Base-by-base conservation (phyloP, 2,797 vertebrate genomes). In the Stomatorhinus walkeri region DNA sequence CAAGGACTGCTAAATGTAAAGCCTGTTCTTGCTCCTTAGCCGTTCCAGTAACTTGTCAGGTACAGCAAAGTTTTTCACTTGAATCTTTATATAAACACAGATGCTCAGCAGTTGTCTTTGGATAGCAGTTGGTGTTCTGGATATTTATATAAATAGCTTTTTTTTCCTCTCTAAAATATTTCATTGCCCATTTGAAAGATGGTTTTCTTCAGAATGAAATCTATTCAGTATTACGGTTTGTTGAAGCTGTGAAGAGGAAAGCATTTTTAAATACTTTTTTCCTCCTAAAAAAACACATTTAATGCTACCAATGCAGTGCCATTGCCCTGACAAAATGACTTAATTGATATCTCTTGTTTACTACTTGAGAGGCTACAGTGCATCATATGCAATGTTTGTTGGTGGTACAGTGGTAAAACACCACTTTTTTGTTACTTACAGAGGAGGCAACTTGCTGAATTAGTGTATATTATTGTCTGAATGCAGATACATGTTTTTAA, bases 241-340 rank as follows among this genome's bases (percentile, higher is more conserved):
- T 94, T 94, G 89, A 95, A 95, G 92, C 94, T 95, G 94, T 95
- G 94, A 96, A 94, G 92, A 91, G 68, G 91, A 93, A 94, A 92
- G 91, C 93, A 91, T 91, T 93, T 94, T 93, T 83, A 46, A 49
- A 52, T 52, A 68, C 12, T 87, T 10, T 59, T 52, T 79, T 51
- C 89, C 68, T 89, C 90, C 90, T 81, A 85, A 81, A 61, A 88
- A 88, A 90, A 87, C 89, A 91, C 76, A 89, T 92, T 90, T 88
- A 89, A 88, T 87, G 90, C 89, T 90, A 90, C 90, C 85, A 28
- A 91, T 88, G 88, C 89, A 91, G 92, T 93, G 94, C 92, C 93
- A 93, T 93, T 90, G 90, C 64, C 89, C 89, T 64, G 61, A 76
- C 79, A 54, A 88, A 85, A 61, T 68, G 14, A 89, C 61, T 19